These are phyloP conservation scores for Lacanobia wlatinum DNA, from an alignment of 2,888 invertebrate species.

Conservation along the genomic window DNA sequence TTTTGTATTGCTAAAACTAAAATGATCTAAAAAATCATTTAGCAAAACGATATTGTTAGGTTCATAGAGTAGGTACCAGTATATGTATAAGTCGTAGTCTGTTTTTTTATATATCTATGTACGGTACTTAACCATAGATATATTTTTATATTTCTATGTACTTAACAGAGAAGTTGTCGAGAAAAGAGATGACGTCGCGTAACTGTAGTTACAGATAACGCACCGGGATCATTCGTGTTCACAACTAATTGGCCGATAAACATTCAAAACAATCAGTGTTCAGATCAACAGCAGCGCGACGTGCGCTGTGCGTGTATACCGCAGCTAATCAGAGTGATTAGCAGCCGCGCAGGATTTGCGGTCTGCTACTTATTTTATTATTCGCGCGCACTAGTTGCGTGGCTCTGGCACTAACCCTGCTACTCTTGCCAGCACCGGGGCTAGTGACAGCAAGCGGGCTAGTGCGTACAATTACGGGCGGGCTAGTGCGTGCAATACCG, in stretches of 20 bases:
- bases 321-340: constrained; percentile 5
- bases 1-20: neutral
- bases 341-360: neutral
- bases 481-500: neutral
- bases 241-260: neutral
- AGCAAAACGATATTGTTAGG: neutral
- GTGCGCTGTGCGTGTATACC: neutral
- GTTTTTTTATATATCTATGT: too few species aligned
- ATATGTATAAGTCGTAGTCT: too few species aligned
- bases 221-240: neutral
- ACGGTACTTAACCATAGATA: too few species aligned
- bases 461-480: too few species aligned
- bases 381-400: neutral
- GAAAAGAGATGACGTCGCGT: too few species aligned
- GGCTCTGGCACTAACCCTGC: neutral
- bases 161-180: too few species aligned
- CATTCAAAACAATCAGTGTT: neutral
- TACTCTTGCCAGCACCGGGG: neutral
- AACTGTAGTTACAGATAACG: neutral
- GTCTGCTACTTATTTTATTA: neutral
- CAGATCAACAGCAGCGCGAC: constrained; percentile 1
- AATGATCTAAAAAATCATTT: neutral
- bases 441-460: neutral
- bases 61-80: too few species aligned
- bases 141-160: too few species aligned